Conservation (phyloP, 2,888 invertebrate species). For the Lathronympha strigana region DNA sequence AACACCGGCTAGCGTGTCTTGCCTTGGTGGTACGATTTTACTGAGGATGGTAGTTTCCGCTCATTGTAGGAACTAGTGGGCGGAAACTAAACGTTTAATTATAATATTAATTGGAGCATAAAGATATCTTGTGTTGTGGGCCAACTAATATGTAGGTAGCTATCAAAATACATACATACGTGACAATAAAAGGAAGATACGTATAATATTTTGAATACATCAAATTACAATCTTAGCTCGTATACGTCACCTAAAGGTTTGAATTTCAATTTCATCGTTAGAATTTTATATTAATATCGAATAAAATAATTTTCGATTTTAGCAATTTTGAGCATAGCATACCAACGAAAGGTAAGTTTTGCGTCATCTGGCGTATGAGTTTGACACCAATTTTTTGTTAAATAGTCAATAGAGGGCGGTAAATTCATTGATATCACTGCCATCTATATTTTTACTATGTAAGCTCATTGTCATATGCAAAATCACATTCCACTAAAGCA, state of each 20-base stretch:
- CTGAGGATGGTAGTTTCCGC: constrained; percentile 36
- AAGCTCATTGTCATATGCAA: not conserved
- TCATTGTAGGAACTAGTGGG: constrained; percentile 30
- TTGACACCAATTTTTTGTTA: constrained; percentile 23
- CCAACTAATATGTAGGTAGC: not conserved
- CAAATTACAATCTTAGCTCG: too few species aligned
- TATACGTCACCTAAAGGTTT: too few species aligned
- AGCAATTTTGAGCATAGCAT: too few species aligned
- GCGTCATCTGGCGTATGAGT: not conserved
- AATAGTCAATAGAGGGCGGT: constrained; percentile 55
- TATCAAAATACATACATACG: not conserved
- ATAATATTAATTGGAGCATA: constrained; percentile 28
- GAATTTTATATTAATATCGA: too few species aligned
- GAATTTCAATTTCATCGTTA: too few species aligned
- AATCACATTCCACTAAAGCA: too few species aligned
- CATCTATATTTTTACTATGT: constrained; percentile 47
- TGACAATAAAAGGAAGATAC: not conserved
- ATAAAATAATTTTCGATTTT: too few species aligned
- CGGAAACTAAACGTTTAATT: constrained; percentile 28
- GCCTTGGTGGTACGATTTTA: constrained; percentile 29
- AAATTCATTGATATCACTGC: constrained; percentile 55
- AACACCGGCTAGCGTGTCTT: constrained; percentile 9
- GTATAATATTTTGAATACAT: too few species aligned
- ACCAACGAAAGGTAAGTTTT: too few species aligned
- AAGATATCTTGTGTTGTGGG: constrained; percentile 15